Evolutionary conservation across 2,888 invertebrate species (phyloP).

Genomic region (Chrysotoxum bicinctum): DNA sequence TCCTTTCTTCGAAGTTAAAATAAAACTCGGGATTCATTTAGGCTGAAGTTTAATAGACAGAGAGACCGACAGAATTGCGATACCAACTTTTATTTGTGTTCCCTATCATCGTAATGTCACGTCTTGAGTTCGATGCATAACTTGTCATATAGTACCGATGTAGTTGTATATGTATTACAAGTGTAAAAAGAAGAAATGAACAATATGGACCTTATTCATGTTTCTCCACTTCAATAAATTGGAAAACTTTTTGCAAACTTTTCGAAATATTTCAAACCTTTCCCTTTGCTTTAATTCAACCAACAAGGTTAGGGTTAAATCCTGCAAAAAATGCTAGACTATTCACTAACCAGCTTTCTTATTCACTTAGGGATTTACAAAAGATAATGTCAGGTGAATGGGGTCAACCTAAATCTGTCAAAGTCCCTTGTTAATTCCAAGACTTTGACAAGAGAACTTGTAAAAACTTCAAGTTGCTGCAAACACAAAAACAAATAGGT

Average conservation of each 20-base stretch:
- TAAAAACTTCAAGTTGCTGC: conserved; percentile 6
- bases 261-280: background rate
- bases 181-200: background rate
- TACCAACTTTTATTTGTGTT: too few species aligned
- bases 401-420: conserved; percentile 27
- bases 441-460: conserved; percentile 28
- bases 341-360: background rate
- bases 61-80: too few species aligned
- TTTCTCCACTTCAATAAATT: background rate
- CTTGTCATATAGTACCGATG: too few species aligned
- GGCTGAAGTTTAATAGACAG: too few species aligned
- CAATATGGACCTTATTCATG: background rate
- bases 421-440: conserved; percentile 33
- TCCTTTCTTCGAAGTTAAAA: too few species aligned
- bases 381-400: conserved; percentile 34
- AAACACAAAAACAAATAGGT: background rate
- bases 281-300: background rate
- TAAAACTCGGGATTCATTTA: too few species aligned
- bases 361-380: conserved; percentile 21
- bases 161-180: too few species aligned
- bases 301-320: background rate
- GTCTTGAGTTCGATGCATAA: too few species aligned
- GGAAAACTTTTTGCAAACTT: conserved; percentile 10
- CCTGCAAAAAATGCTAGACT: background rate
- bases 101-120: too few species aligned